Evolutionary conservation across 2,888 invertebrate species (phyloP).

Genomic region (Drosophila demipolita): DNA sequence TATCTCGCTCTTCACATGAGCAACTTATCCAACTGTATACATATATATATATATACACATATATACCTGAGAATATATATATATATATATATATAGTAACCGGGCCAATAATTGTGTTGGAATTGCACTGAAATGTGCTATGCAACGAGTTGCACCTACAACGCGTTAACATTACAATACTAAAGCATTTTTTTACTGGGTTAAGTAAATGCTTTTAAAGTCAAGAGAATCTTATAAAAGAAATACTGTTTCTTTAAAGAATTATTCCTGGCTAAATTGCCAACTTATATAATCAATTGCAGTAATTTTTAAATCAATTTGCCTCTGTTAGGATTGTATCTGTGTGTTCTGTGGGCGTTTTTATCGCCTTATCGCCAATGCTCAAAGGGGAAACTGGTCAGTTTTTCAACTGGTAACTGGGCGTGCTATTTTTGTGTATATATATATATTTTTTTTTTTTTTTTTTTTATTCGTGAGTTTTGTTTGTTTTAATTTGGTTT

Average conservation of each 20-base stretch:
- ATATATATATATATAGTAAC: slow-evolving; percentile 17
- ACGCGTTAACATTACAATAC: slow-evolving; percentile 1
- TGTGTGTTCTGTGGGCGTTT: slow-evolving; percentile 49
- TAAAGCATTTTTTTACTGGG: neutral
- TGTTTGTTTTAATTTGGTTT: slow-evolving; percentile 27
- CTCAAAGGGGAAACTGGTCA: slow-evolving; percentile 20
- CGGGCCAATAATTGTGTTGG: slow-evolving; percentile 35
- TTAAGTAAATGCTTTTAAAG: neutral
- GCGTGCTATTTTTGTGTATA: slow-evolving; percentile 27
- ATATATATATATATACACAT: neutral
- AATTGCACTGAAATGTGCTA: slow-evolving; percentile 25
- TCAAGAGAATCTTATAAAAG: neutral
- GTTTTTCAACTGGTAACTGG: slow-evolving; percentile 27
- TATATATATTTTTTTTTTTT: neutral
- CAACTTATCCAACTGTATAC: slow-evolving; percentile 11
- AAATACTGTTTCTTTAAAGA: neutral
- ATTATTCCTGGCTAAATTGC: neutral
- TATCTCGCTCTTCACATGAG: slow-evolving; percentile 21
- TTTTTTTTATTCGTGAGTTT: slow-evolving; percentile 29
- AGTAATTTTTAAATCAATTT: slow-evolving; percentile 31
- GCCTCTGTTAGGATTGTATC: neutral
- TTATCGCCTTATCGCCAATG: slow-evolving; percentile 43
- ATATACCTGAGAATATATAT: neutral
- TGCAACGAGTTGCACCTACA: slow-evolving; percentile 4
- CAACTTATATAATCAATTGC: slow-evolving; percentile 25